Base-by-base conservation (phyloP, 2,888 invertebrate genomes). In the Pterostichus niger region DNA sequence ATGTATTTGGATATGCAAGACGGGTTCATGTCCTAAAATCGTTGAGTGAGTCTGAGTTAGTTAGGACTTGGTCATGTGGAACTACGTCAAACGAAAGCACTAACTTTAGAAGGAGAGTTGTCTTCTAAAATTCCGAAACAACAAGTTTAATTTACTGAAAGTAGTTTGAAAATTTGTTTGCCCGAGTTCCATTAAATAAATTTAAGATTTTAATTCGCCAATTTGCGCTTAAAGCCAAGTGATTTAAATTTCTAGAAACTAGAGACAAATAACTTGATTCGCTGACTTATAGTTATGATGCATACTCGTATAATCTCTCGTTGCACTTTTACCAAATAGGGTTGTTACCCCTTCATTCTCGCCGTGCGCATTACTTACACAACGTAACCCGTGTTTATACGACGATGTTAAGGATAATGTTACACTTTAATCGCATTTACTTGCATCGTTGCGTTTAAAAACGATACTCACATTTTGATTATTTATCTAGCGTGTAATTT, bases 401-500 rank as follows among this genome's bases (percentile, higher is more conserved):
- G 13, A 52, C 13, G 52, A 6, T 40, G n/a, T n/a, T 40, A 6
- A 52, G 52, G 52, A 52, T 52, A 52, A 52, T 52, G 52, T 5
- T 52, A 13, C 40, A 40, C 52, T 52, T 10, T 52, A 52, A 52
- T 13, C 52, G 52, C n/a, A 52, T 52, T 52, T 13, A 13, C 52
- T 9, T 52, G 52, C n/a, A 13, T n/a, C 52, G 52, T 13, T 52
- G n/a, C 52, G 13, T 52, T 52, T 52, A 52, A 52, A 52, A 52
- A 52, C 13, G n/a, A 13, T n/a, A 0, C n/a, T 9, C 52, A 52
- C 52, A 52, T n/a, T 52, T n/a, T n/a, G n/a, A 52, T 52, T 6
- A 52, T 52, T 13, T 52, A 52, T 52, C 52, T 52, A 52, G 52
- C 13, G n/a, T 52, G 52, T 13, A 52, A 52, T 52, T 52, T 13